Percentiles rank a stretch among this genome's conserved stretches.
Conservation (phyloP, 2,113 vertebrate species). For the Pica pica region DNA sequence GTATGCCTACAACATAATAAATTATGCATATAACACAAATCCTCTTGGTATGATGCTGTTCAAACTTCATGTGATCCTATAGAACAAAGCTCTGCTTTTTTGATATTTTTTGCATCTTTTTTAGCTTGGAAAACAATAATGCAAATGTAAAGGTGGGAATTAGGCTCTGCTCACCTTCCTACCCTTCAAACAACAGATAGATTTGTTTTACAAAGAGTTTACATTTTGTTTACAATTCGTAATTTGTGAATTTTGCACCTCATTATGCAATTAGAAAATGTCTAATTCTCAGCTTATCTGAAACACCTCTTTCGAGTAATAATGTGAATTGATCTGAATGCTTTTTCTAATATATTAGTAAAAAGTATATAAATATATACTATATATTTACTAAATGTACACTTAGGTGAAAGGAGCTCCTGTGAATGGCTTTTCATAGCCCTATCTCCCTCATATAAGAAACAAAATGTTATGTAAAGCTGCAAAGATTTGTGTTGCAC, state of each 20-base stretch:
- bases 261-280: not conserved
- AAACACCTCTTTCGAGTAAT: not conserved
- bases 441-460: not conserved
- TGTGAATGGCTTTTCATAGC: not conserved
- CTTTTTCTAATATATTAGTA: not conserved
- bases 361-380: not conserved
- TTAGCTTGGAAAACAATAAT: not conserved
- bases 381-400: not conserved
- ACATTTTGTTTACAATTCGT: not conserved
- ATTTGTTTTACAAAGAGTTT: not conserved
- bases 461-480: not conserved
- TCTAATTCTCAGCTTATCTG: not conserved
- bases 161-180: not conserved
- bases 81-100: not conserved
- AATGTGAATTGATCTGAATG: not conserved
- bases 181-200: not conserved
- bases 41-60: not conserved
- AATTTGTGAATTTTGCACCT: not conserved
- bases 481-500: constrained; percentile 7
- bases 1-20: not conserved
- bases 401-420: not conserved
- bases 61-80: not conserved
- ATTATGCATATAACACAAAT: not conserved
- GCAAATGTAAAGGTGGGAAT: not conserved
- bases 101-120: not conserved